These are phyloP conservation scores for Otolemur garnettii DNA, from an alignment of 2,113 vertebrate species.

Conservation along the genomic window DNA sequence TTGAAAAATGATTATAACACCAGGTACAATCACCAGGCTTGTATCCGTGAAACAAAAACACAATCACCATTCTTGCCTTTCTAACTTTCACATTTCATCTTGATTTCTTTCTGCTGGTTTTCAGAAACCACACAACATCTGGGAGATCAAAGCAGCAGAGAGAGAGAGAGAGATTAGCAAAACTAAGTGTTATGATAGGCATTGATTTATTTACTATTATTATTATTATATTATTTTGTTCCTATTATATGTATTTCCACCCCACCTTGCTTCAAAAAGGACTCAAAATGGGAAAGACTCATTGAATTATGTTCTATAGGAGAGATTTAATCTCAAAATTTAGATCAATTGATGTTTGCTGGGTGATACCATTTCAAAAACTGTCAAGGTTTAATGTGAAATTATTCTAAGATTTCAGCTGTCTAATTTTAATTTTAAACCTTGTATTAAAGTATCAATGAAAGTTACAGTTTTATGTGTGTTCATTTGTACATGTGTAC, in stretches of 20 bases:
- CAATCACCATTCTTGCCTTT: background rate
- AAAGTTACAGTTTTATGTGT: background rate
- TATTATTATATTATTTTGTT: background rate
- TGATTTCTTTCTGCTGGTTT: constrained; percentile 30
- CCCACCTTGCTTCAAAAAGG: background rate
- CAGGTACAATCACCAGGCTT: background rate
- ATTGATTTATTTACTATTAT: background rate
- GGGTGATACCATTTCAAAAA: constrained; percentile 41
- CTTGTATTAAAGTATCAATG: background rate
- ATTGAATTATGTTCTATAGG: background rate
- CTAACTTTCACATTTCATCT: background rate
- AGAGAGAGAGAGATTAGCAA: background rate
- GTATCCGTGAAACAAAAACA: background rate
- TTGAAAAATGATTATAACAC: background rate
- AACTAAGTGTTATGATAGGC: background rate
- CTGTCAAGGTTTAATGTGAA: background rate
- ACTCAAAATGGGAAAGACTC: background rate
- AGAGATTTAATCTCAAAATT: constrained; percentile 18
- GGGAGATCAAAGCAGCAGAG: background rate
- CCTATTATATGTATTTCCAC: background rate
- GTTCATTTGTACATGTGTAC: background rate
- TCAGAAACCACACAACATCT: background rate
- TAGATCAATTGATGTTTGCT: background rate
- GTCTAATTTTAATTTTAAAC: constrained; percentile 11
- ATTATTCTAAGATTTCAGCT: constrained; percentile 3